Evolutionary conservation across 2,797 vertebrate genomes (phyloP), one percentile per base, ranked within the genome.

Genomic region (Acrossocheilus wenchowensis): DNA sequence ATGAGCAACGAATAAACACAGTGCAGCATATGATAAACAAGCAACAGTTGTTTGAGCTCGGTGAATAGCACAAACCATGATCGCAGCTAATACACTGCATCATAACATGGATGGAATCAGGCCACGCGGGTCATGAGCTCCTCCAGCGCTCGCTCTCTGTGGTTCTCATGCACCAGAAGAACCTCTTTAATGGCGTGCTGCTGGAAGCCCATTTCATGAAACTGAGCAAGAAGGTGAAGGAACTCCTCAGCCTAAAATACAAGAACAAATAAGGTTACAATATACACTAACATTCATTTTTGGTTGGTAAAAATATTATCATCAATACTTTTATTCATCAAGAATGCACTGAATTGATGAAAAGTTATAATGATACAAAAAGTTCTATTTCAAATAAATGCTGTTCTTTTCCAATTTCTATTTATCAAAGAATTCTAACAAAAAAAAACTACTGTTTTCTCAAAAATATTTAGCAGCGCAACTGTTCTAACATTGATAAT

Each of bases 191-290:
- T 97, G 88, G 96, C 91, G 0, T 96, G 96, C 89, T 96, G 96
- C 91, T 97, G 97, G 94, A 99, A 99, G 45, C 98, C 98, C 98
- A 99, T 99, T 91, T 98, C 97, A 0, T 97, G 94, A 92, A 99
- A 99, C 94, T 98, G 97, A 87, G 93, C 93, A 84, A 97, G 92
- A 60, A 99, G 95, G 39, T 87, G 95, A 69, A 99, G 93, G 92
- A 98, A 99, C 91, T 99, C 96, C 34, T 95, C 92, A 0, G 98
- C 98, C 98, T 99, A 85, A 9, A 79, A 74, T 1, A 39, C 1
- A 88, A 5, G 6, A 43, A 72, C 9, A n/a, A 52, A 71, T 23
- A 41, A 11, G 15, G 21, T 57, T 34, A 15, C 39, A n/a, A 72
- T 50, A 45, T 4, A 45, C 4, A 36, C 26, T 72, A 11, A 36